A percentile compares a stretch with the other conserved stretches of the same genome.
phyloP scores from a whole-genome alignment of 2,888 invertebrate genomes.

The Coremacera marginata region DNA sequence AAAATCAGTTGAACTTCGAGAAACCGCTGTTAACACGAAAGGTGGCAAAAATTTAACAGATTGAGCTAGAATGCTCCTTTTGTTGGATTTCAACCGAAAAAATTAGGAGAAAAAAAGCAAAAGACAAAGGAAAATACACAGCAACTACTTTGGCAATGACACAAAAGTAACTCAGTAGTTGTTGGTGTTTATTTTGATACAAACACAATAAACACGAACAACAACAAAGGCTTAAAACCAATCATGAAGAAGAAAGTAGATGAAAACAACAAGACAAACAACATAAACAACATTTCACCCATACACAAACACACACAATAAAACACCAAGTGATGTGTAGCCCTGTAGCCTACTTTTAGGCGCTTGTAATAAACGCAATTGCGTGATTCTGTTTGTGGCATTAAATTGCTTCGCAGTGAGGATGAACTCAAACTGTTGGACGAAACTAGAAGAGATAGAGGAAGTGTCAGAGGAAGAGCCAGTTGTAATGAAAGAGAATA shows the following conservation, averaged over 20 bases:
- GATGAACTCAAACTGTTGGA: no score
- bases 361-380: not conserved
- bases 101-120: not conserved
- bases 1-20: not conserved
- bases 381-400: not conserved
- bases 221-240: not conserved
- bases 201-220: no score
- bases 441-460: no score
- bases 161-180: not conserved
- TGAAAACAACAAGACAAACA: not conserved
- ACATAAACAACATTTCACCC: not conserved
- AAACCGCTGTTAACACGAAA: not conserved
- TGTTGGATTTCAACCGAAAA: not conserved
- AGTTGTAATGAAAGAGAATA: not conserved
- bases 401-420: no score
- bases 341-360: constrained; percentile 18
- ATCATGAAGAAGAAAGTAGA: not conserved
- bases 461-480: not conserved
- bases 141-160: not conserved
- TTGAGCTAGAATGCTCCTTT: not conserved
- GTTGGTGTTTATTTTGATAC: not conserved
- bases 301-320: not conserved
- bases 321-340: not conserved
- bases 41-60: not conserved
- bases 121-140: no score